These are phyloP conservation scores for Spinus olivaceus DNA, from an alignment of 2,797 vertebrate species.

Conservation along the genomic window DNA sequence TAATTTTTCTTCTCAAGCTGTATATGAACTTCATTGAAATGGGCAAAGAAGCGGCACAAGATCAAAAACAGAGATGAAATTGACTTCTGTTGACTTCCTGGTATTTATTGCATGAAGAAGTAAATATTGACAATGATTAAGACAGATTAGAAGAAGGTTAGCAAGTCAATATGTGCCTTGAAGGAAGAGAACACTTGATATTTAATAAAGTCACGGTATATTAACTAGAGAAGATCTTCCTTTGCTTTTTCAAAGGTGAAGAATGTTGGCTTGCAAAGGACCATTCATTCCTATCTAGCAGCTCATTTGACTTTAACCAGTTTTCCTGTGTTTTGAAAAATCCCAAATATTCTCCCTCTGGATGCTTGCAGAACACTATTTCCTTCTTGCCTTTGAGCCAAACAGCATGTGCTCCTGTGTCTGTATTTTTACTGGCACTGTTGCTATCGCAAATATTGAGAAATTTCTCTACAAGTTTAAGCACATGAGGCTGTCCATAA, in stretches of 20 bases:
- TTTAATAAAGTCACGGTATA: conserved; percentile 31
- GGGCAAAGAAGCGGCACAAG: background rate
- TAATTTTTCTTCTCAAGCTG: background rate
- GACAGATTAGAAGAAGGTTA: conserved; percentile 48
- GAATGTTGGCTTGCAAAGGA: background rate
- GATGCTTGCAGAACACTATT: background rate
- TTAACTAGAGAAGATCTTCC: background rate
- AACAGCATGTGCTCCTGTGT: background rate
- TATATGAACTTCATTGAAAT: background rate
- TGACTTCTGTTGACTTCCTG: background rate
- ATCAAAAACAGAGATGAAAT: conserved; percentile 18
- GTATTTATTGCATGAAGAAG: conserved; percentile 39
- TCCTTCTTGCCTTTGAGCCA: background rate
- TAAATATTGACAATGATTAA: conserved; percentile 65
- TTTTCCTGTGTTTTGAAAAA: background rate
- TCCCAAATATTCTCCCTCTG: background rate
- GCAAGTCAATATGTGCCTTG: conserved; percentile 41
- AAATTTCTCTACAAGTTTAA: background rate
- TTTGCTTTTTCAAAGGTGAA: background rate
- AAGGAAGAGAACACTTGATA: conserved; percentile 19
- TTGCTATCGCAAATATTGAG: background rate
- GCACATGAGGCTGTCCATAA: background rate
- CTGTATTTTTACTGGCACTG: background rate
- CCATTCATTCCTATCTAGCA: background rate
- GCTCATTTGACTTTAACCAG: background rate